Base-by-base conservation (phyloP, 1,140 invertebrate genomes). In the Trachymyrmex cornetzi region DNA sequence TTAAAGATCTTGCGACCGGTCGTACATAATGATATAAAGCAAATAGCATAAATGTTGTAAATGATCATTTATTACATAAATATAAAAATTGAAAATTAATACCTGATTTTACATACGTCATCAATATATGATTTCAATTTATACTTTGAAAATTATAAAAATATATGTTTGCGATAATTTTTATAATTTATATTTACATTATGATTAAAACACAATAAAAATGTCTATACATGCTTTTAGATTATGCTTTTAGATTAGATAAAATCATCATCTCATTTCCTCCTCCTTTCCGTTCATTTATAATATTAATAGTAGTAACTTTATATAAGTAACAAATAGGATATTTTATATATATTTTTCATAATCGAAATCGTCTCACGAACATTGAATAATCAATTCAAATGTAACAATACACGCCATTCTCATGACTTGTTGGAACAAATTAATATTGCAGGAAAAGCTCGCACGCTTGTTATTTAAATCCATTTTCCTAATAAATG, bases 401-500 rank as follows among this genome's bases (percentile, higher is more conserved):
- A n/a, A 61, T 24, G 22, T 24, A 38, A 12, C 22, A 22, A 53
- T 61, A 24, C 12, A 24, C 22, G 11, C 27, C 16, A 53, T 77
- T 63, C 38, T 77, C 22, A 77, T 34, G 24, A 66, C 19, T 77
- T 48, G 38, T 63, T 38, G 2, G n/a, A 80, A 12, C 30, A 22
- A 67, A 53, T 66, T 53, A 53, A 80, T 66, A 24, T 4, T 0
- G n/a, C n/a, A 4, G 27, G 3, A 16, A 19, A n/a, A 12, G 59
- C 11, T 9, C 44, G 44, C 27, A 79, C 38, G 44, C 27, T 22
- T 79, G 7, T 53, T 67, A 67, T 80, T 48, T 44, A 48, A 79
- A 66, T 64, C 77, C 24, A 16, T 34, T 80, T 80, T 67, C 61
- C 9, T 38, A 24, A 16, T n/a, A 24, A 69, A 30, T 24, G n/a